phyloP scores from a whole-genome alignment of 2,888 invertebrate species.

The Aphrophora alni region DNA sequence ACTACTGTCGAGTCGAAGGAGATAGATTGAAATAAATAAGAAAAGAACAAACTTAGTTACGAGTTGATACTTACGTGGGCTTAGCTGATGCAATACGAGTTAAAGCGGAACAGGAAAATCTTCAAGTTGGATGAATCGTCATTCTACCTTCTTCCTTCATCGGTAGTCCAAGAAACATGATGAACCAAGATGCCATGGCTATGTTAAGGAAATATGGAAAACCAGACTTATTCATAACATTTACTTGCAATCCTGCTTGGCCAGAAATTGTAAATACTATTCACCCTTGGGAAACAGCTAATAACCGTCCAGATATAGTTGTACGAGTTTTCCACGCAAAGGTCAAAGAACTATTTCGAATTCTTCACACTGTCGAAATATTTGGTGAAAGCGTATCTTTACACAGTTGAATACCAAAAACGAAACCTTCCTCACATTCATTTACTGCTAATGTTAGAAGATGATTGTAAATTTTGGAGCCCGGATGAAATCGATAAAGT shows the following conservation, averaged over 20 bases:
- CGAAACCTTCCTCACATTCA: neutral
- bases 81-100: conserved; percentile 23
- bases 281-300: neutral
- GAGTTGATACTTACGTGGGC: conserved; percentile 32
- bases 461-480: neutral
- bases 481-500: neutral
- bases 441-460: neutral
- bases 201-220: conserved; percentile 22
- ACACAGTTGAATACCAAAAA: neutral
- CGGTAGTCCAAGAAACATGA: conserved; percentile 34
- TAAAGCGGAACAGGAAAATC: neutral
- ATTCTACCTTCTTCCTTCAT: conserved; percentile 29
- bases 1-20: conserved; percentile 20
- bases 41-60: conserved; percentile 21
- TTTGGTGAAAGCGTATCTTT: conserved; percentile 11
- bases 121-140: conserved; percentile 6
- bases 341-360: conserved; percentile 12
- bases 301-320: conserved; percentile 9
- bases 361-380: neutral
- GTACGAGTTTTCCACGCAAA: conserved; percentile 19
- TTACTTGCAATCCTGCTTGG: conserved; percentile 24
- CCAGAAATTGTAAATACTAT: conserved; percentile 17
- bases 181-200: conserved; percentile 24
- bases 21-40: conserved; percentile 17
- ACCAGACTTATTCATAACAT: conserved; percentile 18